Evolutionary conservation across 2,888 invertebrate species (phyloP).

Genomic region (Noctua comes): DNA sequence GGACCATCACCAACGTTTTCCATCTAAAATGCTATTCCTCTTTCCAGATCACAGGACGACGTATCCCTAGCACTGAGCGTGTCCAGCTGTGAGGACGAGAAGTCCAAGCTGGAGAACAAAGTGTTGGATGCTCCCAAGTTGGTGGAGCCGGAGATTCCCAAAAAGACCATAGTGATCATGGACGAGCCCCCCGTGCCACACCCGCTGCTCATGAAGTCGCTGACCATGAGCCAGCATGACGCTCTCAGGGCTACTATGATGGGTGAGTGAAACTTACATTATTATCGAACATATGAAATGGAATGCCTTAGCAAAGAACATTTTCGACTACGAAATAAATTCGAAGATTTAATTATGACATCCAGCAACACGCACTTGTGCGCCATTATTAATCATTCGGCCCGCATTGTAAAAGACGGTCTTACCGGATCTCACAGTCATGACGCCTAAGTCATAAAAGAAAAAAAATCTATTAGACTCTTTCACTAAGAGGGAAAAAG

Average conservation of each 20-base stretch:
- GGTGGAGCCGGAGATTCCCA: conserved; percentile 78
- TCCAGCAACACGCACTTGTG: not conserved
- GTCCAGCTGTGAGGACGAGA: conserved; percentile 89
- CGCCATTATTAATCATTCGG: not conserved
- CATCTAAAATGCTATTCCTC: not conserved
- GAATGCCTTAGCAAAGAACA: not conserved
- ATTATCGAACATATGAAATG: not conserved
- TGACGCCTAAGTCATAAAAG: not conserved
- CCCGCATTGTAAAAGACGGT: not conserved
- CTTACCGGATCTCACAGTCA: not conserved
- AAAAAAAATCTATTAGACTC: not conserved
- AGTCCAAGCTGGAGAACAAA: conserved; percentile 82
- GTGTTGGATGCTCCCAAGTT: conserved; percentile 67
- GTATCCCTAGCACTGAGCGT: conserved; percentile 88
- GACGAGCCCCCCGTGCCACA: conserved; percentile 86
- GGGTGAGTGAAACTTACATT: conserved; percentile 72
- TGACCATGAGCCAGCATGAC: conserved; percentile 86
- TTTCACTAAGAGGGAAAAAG: not conserved
- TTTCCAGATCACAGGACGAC: conserved; percentile 87
- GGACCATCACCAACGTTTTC: not conserved
- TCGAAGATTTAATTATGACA: not conserved
- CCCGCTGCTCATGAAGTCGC: conserved; percentile 87
- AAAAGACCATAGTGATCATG: conserved; percentile 84
- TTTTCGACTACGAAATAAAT: not conserved
- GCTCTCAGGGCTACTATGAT: conserved; percentile 86